Conservation (phyloP, 1,140 invertebrate genomes). For the Chymomyza costata region DNA sequence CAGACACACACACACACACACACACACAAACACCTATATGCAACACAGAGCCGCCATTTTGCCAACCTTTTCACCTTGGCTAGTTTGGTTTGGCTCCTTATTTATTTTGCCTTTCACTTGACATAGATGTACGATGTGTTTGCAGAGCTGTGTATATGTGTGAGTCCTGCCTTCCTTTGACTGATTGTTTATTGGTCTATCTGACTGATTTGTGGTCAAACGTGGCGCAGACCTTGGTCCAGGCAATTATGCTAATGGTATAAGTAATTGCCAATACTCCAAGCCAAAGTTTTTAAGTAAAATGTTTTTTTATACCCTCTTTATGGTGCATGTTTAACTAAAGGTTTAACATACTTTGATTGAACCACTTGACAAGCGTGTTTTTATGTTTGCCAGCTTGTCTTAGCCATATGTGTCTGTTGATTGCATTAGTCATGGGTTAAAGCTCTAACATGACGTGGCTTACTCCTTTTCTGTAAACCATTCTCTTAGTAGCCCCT, state of each 20-base stretch:
- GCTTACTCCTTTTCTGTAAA: conserved; percentile 19
- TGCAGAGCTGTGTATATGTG: conserved; percentile 8
- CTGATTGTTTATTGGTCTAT: conserved; percentile 58
- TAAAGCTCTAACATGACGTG: conserved; percentile 46
- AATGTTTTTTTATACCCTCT: too few relatives aligned
- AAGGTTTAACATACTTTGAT: too few relatives aligned
- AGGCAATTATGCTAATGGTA: conserved; percentile 39
- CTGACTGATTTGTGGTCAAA: conserved; percentile 29
- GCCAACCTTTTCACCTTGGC: background rate
- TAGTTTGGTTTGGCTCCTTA: background rate
- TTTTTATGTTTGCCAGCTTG: conserved; percentile 43
- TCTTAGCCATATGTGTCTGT: conserved; percentile 43
- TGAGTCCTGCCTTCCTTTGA: conserved; percentile 18
- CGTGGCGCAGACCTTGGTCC: conserved; percentile 1
- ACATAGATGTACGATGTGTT: conserved; percentile 2
- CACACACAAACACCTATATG: too few relatives aligned
- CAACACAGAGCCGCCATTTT: background rate
- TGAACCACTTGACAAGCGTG: conserved; percentile 55
- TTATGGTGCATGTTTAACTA: too few relatives aligned
- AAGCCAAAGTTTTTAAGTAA: too few relatives aligned
- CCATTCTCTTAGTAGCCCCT: conserved; percentile 27
- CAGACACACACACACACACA: conserved; percentile 11
- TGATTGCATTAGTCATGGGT: conserved; percentile 55
- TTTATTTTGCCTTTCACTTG: background rate
- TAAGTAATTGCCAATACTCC: conserved; percentile 47